Percentiles rank a stretch among this genome's conserved stretches.
Conservation (phyloP, 2,797 vertebrate species). For the Esox masquinongy region DNA sequence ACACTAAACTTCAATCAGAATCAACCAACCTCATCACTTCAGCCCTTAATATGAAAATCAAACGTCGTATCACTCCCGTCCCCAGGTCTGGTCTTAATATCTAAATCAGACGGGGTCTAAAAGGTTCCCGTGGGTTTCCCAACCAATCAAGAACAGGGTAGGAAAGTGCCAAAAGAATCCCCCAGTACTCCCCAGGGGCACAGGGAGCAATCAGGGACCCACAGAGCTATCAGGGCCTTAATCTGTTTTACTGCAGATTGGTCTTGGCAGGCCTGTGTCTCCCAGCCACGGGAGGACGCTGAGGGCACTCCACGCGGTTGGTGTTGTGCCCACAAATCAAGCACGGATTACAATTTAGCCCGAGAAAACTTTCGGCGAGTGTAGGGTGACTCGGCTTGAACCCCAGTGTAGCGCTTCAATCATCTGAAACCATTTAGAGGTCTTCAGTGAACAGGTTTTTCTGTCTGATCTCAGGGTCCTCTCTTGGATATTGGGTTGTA, state of each 20-base stretch:
- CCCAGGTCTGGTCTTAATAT: slow-evolving; percentile 1
- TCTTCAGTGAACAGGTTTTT: not conserved
- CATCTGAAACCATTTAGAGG: not conserved
- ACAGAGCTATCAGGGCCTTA: not conserved
- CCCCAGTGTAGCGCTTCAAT: not conserved
- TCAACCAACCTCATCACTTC: not conserved
- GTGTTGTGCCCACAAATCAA: slow-evolving; percentile 2
- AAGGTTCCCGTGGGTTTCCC: not conserved
- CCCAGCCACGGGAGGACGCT: not conserved
- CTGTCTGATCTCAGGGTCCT: not conserved
- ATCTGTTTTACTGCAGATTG: not conserved
- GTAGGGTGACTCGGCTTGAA: not conserved
- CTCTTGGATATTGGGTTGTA: not conserved
- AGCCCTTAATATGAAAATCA: not conserved
- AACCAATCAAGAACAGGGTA: not conserved
- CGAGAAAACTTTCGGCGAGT: not conserved
- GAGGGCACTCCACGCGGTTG: not conserved
- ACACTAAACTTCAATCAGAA: not conserved
- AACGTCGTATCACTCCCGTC: not conserved
- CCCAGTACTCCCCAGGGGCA: not conserved
- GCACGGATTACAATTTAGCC: not conserved
- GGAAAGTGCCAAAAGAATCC: not conserved
- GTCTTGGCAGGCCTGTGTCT: not conserved
- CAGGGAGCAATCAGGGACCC: not conserved
- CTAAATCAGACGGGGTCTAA: not conserved